These are phyloP conservation scores for Dryomyza anilis DNA, from an alignment of 2,888 invertebrate species.

Conservation along the genomic window DNA sequence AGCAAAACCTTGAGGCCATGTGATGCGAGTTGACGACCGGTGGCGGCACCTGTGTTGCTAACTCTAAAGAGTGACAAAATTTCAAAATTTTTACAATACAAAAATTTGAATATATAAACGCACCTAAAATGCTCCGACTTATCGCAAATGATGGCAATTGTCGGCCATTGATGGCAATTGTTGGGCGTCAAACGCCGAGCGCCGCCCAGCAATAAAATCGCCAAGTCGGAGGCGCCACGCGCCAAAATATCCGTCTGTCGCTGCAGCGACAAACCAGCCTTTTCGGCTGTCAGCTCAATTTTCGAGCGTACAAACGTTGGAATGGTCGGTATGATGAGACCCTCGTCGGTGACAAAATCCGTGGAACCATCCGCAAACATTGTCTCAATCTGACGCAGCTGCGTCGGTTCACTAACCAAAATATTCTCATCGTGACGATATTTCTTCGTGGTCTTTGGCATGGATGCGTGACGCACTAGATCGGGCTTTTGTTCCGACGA, in stretches of 20 bases:
- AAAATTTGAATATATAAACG: constrained; percentile 17
- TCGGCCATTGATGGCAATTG: constrained; percentile 88
- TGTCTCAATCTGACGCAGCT: constrained; percentile 72
- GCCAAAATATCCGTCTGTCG: constrained; percentile 78
- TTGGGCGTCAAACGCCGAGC: constrained; percentile 81
- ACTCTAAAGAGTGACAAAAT: constrained; percentile 40
- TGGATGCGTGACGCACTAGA: constrained; percentile 60
- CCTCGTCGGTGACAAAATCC: constrained; percentile 71
- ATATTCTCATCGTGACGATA: constrained; percentile 88
- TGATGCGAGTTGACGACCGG: constrained; percentile 79
- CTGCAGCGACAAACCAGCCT: constrained; percentile 70
- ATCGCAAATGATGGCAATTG: constrained; percentile 76
- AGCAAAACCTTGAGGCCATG: constrained; percentile 79
- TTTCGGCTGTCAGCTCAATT: constrained; percentile 73
- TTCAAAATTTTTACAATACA: constrained; percentile 1
- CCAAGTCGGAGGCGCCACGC: constrained; percentile 83
- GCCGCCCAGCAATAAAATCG: constrained; percentile 81
- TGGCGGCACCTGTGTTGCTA: constrained; percentile 74
- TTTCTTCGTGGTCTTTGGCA: constrained; percentile 57
- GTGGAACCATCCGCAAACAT: constrained; percentile 49
- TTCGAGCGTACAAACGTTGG: constrained; percentile 69
- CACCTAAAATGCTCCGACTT: constrained; percentile 67
- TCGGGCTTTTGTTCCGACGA: constrained; percentile 65
- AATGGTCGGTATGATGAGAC: constrained; percentile 79
- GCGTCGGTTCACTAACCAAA: constrained; percentile 69